Conservation (phyloP, 1,140 invertebrate species). For the Caligus rogercresseyi region DNA sequence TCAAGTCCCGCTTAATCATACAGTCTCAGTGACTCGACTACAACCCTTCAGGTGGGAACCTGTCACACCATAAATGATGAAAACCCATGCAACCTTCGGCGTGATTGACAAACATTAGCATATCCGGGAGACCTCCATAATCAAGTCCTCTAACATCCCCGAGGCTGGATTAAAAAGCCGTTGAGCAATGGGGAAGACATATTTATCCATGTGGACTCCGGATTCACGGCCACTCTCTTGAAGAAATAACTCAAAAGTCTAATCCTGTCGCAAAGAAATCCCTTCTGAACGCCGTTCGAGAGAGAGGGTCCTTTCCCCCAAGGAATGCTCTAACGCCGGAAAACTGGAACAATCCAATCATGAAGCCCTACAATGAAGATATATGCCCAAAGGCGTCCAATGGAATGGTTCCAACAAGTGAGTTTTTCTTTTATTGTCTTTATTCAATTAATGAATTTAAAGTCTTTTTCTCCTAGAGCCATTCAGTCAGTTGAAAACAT, state of each 20-base stretch:
- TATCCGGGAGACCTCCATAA: background rate
- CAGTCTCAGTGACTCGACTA: background rate
- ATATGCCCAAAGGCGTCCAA: background rate
- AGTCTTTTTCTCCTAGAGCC: background rate
- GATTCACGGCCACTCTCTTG: background rate
- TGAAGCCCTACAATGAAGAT: background rate
- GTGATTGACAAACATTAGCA: background rate
- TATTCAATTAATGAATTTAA: no score
- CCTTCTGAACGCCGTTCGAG: background rate
- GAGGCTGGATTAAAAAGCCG: background rate
- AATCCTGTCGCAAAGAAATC: background rate
- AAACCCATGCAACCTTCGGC: background rate
- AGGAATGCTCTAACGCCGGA: background rate
- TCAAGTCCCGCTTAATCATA: background rate
- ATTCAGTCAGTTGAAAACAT: background rate
- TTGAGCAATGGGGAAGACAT: background rate
- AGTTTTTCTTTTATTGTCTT: no score
- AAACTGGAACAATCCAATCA: background rate
- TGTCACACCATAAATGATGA: background rate
- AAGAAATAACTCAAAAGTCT: background rate
- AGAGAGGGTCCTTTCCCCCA: background rate
- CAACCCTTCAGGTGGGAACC: background rate
- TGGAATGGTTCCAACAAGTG: no score
- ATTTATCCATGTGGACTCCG: background rate
- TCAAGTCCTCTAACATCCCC: background rate